Conservation (phyloP, 2,797 vertebrate species). For the Remorina albescens region DNA sequence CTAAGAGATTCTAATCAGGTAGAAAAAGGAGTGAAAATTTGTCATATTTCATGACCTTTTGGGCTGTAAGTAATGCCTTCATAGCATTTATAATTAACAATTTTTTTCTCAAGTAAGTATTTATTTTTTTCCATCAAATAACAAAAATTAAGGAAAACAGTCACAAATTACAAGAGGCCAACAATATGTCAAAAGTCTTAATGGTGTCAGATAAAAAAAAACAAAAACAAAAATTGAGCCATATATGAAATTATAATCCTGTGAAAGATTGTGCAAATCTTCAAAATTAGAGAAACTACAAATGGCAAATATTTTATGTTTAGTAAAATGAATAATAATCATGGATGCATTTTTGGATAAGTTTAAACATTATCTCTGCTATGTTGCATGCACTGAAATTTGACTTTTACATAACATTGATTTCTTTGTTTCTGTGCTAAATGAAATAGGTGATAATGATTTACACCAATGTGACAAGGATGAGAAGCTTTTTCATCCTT, state of each 20-base stretch:
- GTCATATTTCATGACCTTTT: not conserved
- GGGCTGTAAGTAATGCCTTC: not conserved
- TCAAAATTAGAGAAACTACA: not conserved
- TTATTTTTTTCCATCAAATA: not conserved
- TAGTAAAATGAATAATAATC: not conserved
- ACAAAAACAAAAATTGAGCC: too few relatives aligned
- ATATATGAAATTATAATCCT: not conserved
- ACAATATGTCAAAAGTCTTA: not conserved
- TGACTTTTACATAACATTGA: too few relatives aligned
- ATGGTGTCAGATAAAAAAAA: too few relatives aligned
- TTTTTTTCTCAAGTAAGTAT: too few relatives aligned
- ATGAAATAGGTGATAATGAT: not conserved
- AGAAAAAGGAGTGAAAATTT: not conserved
- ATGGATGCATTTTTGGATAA: too few relatives aligned
- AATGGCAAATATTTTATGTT: not conserved
- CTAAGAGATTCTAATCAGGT: not conserved
- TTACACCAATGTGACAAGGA: slow-evolving; percentile 48
- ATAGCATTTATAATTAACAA: too few relatives aligned
- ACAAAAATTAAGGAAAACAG: not conserved
- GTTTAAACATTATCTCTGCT: too few relatives aligned
- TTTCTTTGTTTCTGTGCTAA: not conserved
- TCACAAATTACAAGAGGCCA: not conserved
- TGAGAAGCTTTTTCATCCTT: slow-evolving; percentile 74
- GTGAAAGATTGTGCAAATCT: not conserved
- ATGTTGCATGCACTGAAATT: too few relatives aligned